Base-by-base conservation (phyloP, 2,888 invertebrate genomes). In the Ennomos fuscantarius region DNA sequence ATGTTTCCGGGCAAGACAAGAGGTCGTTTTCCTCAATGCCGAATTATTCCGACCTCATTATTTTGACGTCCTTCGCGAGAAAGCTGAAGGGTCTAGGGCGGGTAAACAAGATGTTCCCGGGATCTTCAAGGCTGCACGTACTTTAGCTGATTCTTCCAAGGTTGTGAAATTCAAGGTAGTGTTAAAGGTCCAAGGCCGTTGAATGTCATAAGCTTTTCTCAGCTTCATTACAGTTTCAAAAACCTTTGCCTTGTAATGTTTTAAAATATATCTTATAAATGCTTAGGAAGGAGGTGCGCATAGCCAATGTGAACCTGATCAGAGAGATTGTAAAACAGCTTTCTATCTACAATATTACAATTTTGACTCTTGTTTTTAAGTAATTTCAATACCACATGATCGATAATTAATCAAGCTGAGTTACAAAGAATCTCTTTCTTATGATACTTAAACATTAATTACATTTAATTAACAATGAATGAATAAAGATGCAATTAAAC, bases 41-140 rank as follows among this genome's bases (percentile, higher is more conserved):
- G 43, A 55, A 36, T 54, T 50, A 55, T 53, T 52, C 58, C 55
- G 56, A 55, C 47, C 70, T 68, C 57, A 67, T 72, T 71, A 67
- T 51, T 60, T 56, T 57, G 52, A 65, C 69, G 68, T 67, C 69
- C 60, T 67, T 62, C 51, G 45, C 58, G 36, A 41, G 47, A 43
- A 43, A 44, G 51, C 55, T 53, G 45, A 62, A 72, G 63, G 68
- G 63, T 68, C 63, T 62, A 66, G 67, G 70, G 56, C 60, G 66
- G 32, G 62, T 68, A 72, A 73, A 77, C 70, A 73, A 72, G 64
- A 69, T 62, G 55, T 62, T 62, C 55, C 65, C 66, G 49, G 52
- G 48, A 67, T 57, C 53, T 67, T 67, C 73, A 78, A 76, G 78
- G 77, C 62, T 57, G 10, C 39, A 10, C 37, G 41, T 46, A 37